Evolutionary conservation across 2,113 vertebrate species (phyloP).

Genomic region (Paraplagusia blochii): DNA sequence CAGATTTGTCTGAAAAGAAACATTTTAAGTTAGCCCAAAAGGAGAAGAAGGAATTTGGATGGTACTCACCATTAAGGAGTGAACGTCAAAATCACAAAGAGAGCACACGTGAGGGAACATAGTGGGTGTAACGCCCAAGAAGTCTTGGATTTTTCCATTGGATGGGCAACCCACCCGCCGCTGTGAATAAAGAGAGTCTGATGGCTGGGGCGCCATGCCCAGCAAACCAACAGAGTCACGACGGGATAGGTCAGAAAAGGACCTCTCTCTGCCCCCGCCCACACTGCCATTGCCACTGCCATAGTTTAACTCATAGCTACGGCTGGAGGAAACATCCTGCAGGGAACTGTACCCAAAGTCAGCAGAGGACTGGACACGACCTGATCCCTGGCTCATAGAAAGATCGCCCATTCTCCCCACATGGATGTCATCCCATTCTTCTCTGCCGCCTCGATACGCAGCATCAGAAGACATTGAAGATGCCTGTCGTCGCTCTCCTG

Average conservation of each 20-base stretch:
- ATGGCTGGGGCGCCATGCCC: slow-evolving; percentile 45
- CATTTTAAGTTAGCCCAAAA: slow-evolving; percentile 39
- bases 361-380: slow-evolving; percentile 37
- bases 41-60: slow-evolving; percentile 26
- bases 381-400: slow-evolving; percentile 50
- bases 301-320: slow-evolving; percentile 57
- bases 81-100: slow-evolving; percentile 81
- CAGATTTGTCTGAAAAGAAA: slow-evolving; percentile 22
- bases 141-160: slow-evolving; percentile 75
- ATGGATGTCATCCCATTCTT: slow-evolving; percentile 60
- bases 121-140: slow-evolving; percentile 71
- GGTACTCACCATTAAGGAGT: slow-evolving; percentile 77
- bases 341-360: slow-evolving; percentile 69
- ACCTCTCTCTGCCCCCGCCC: slow-evolving; percentile 54
- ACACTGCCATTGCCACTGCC: slow-evolving; percentile 19
- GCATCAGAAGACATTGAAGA: slow-evolving; percentile 58
- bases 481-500: slow-evolving; percentile 33
- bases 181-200: slow-evolving; percentile 66
- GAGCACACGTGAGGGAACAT: slow-evolving; percentile 79
- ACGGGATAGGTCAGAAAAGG: slow-evolving; percentile 68
- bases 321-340: slow-evolving; percentile 52
- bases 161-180: slow-evolving; percentile 71
- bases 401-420: slow-evolving; percentile 52
- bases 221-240: slow-evolving; percentile 59
- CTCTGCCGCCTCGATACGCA: slow-evolving; percentile 60